These are phyloP conservation scores for Spinus pinus DNA, from an alignment of 2,797 vertebrate species.

Conservation along the genomic window DNA sequence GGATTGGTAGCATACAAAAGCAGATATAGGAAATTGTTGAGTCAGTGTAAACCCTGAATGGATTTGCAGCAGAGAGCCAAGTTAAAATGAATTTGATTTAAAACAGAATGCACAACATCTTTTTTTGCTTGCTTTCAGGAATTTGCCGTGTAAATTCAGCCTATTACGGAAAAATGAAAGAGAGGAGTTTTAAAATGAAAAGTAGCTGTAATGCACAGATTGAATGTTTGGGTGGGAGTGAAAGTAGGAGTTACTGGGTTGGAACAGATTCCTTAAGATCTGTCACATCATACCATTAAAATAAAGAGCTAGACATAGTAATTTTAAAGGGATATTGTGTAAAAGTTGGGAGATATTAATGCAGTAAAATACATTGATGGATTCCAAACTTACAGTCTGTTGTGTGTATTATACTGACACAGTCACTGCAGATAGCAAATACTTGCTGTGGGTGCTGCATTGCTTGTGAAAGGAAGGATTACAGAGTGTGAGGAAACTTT, in stretches of 20 bases:
- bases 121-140: neutral
- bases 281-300: slow-evolving; percentile 63
- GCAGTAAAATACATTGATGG: neutral
- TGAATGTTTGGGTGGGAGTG: slow-evolving; percentile 67
- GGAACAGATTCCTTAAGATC: slow-evolving; percentile 50
- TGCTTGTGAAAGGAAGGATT: neutral
- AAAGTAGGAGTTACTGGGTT: slow-evolving; percentile 54
- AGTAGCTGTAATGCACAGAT: slow-evolving; percentile 39
- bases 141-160: neutral
- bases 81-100: neutral
- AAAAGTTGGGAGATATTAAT: slow-evolving; percentile 35
- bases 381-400: neutral
- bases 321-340: slow-evolving; percentile 60
- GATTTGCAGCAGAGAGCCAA: neutral
- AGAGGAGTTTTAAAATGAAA: slow-evolving; percentile 44
- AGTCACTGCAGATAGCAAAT: neutral
- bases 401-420: neutral
- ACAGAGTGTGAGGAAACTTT: neutral
- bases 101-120: neutral
- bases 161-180: slow-evolving; percentile 23
- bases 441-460: neutral
- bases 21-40: neutral
- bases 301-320: slow-evolving; percentile 40
- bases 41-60: neutral
- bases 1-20: neutral